A percentile compares a stretch with the other conserved stretches of the same genome.
Conservation (phyloP, 2,888 invertebrate genomes). For the Artemia sp. region DNA sequence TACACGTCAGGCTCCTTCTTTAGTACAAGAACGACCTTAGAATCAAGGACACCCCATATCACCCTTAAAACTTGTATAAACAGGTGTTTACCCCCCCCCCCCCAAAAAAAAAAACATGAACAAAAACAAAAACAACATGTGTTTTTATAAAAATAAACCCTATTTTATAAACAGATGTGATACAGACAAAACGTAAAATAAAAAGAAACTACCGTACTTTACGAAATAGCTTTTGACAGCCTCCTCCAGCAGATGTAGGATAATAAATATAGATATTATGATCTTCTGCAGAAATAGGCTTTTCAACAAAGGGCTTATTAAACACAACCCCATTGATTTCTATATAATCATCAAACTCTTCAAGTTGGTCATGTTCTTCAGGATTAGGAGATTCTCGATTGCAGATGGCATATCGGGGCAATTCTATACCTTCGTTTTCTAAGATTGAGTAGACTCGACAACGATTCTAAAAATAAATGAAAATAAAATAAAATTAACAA, state of each 20-base stretch:
- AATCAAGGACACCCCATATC: no score
- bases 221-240: constrained; percentile 88
- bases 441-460: constrained; percentile 87
- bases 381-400: constrained; percentile 83
- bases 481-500: background rate
- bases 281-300: constrained; percentile 97
- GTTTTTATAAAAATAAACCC: no score
- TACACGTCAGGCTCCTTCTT: no score
- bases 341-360: constrained; percentile 91
- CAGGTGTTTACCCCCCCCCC: no score
- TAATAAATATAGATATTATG: constrained; percentile 99
- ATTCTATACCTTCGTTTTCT: constrained; percentile 83
- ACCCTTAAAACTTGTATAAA: no score
- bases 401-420: constrained; percentile 90
- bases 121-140: no score
- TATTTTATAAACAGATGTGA: no score
- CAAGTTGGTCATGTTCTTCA: constrained; percentile 54
- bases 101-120: no score
- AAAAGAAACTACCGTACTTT: constrained; percentile 38
- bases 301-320: constrained; percentile 98
- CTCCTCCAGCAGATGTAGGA: constrained; percentile 93
- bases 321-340: constrained; percentile 89
- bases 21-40: no score
- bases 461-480: constrained; percentile 45
- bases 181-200: no score